Base-by-base conservation (phyloP, 1,140 invertebrate species). In the Sarcophaga bullata region DNA sequence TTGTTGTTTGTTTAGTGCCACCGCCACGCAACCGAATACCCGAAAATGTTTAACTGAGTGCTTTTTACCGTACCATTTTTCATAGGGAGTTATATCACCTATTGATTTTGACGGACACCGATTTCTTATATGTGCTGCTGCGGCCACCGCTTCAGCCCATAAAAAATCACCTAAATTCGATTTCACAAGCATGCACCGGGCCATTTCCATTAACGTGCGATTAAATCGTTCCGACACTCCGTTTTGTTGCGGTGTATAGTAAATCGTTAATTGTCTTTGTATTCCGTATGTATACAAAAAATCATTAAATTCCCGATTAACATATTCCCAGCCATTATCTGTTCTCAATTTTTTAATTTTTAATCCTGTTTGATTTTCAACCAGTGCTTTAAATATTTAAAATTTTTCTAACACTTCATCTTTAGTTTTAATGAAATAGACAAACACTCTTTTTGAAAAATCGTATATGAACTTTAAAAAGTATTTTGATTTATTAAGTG, bases 161-260 rank as follows among this genome's bases (percentile, higher is more conserved):
- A n/a, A n/a, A n/a, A n/a, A n/a, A n/a, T n/a, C n/a, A n/a, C n/a
- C n/a, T n/a, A n/a, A n/a, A n/a, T n/a, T n/a, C n/a, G n/a, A n/a
- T 9, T 83, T 73, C 13, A 17, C 3, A 15, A 91, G 75, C 87
- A 91, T 87, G 52, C 83, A 83, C 47, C 84, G n/a, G 1, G 85
- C 82, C 72, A 76, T 83, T 9, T 84, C 82, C 72, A 76, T 83
- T 9, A 85, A 73, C 11, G 84, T 86, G 15, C 84, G 62, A 78
- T 85, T 86, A 0, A 73, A 54, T 17, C 84, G 82, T 83, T 91
- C 91, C 76, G 86, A 83, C 13, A 87, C 82, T 17, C 89, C 90
- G 86, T 91, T 92, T 84, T 91, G 88, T 80, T 91, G 81, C 46
- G 91, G 90, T 9, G 87, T 88, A 73, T 91, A 90, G 0, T 84